These are phyloP conservation scores for Armadillidium nasatum DNA, from an alignment of 1,140 invertebrate species.

Conservation along the genomic window DNA sequence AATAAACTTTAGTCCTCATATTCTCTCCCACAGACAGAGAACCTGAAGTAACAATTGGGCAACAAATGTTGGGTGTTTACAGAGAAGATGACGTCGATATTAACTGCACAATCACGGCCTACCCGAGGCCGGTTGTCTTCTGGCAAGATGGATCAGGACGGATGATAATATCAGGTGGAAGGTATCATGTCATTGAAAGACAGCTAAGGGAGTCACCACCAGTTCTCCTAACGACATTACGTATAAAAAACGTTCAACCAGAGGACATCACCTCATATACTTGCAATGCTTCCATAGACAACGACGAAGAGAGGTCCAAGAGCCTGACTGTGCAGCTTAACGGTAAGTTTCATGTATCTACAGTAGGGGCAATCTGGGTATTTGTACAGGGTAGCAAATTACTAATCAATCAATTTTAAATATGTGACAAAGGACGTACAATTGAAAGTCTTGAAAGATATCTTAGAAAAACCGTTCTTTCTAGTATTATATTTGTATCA, in stretches of 20 bases:
- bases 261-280: constrained; percentile 37
- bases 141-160: constrained; percentile 39
- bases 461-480: not conserved
- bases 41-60: constrained; percentile 36
- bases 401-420: too few relatives aligned
- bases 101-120: constrained; percentile 41
- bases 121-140: constrained; percentile 38
- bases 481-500: too few relatives aligned
- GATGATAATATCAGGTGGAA: constrained; percentile 44
- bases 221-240: constrained; percentile 31
- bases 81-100: constrained; percentile 38
- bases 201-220: constrained; percentile 34
- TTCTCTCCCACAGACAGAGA: constrained; percentile 25
- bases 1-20: not conserved
- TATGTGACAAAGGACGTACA: not conserved
- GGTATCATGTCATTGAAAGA: constrained; percentile 36
- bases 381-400: not conserved
- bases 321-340: constrained; percentile 40
- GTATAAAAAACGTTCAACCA: constrained; percentile 17
- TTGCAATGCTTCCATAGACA: constrained; percentile 41
- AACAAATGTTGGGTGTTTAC: constrained; percentile 42
- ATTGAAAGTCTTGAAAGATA: not conserved
- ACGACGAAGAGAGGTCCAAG: constrained; percentile 35
- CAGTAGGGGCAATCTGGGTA: not conserved
- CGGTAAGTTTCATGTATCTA: constrained; percentile 26